Evolutionary conservation across 2,113 vertebrate genomes (phyloP).

Genomic region (Aldabrachelys gigantea): DNA sequence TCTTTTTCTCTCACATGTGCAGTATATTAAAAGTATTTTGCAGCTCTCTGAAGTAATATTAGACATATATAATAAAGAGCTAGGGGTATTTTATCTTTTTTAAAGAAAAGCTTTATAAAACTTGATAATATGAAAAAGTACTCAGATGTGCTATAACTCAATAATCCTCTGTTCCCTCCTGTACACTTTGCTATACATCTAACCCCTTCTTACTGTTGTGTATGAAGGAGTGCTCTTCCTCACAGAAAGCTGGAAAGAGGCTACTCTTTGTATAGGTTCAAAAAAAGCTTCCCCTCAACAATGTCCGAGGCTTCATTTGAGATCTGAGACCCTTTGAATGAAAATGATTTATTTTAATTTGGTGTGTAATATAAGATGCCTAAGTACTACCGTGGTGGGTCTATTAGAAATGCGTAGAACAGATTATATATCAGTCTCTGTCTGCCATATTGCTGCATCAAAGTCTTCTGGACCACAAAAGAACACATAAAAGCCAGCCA

Average conservation of each 20-base stretch:
- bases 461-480: neutral
- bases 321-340: neutral
- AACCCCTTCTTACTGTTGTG: neutral
- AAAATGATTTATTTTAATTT: neutral
- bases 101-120: neutral
- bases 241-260: neutral
- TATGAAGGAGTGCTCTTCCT: neutral
- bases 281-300: neutral
- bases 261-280: neutral
- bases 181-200: neutral
- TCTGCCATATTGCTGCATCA: neutral
- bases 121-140: neutral
- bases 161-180: neutral
- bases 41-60: neutral
- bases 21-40: constrained; percentile 16
- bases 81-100: neutral
- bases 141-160: neutral
- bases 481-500: constrained; percentile 22
- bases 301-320: neutral
- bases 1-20: constrained; percentile 14
- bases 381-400: neutral
- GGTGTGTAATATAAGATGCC: neutral
- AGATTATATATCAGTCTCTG: neutral
- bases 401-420: neutral
- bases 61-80: neutral